phyloP scores from a whole-genome alignment of 2,888 invertebrate species.

The Lycocerus yunnanus region DNA sequence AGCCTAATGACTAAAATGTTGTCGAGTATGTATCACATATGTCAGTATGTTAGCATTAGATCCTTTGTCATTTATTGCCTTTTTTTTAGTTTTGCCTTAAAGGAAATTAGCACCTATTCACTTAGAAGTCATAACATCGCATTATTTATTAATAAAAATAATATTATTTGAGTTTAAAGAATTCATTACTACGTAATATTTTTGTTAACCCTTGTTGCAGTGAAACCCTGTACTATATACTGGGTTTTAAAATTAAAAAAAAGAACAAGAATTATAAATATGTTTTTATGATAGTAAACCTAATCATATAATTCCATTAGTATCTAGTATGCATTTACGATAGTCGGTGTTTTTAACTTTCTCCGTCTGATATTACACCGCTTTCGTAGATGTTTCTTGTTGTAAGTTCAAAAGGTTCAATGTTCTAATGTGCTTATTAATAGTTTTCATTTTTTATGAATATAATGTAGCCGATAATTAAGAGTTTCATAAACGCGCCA shows the following conservation, averaged over 20 bases:
- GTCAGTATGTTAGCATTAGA: not conserved
- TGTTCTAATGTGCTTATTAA: not conserved
- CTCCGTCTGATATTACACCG: not conserved
- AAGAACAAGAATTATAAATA: not conserved
- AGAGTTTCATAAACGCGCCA: too few species aligned
- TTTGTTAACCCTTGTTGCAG: not conserved
- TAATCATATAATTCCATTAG: not conserved
- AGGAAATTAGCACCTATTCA: not conserved
- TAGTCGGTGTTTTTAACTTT: not conserved
- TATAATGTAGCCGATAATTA: too few species aligned
- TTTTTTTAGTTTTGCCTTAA: not conserved
- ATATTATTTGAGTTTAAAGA: too few species aligned
- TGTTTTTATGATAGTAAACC: not conserved
- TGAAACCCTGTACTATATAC: too few species aligned
- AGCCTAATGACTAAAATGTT: conserved; percentile 20
- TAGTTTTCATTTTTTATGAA: not conserved
- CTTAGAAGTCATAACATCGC: not conserved
- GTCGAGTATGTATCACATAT: not conserved
- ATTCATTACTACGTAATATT: too few species aligned
- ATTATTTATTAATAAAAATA: too few species aligned
- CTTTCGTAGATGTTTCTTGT: not conserved
- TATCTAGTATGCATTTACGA: not conserved
- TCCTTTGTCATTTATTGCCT: not conserved
- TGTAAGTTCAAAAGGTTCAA: not conserved
- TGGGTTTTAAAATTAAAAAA: too few species aligned